phyloP scores from a whole-genome alignment of 2,888 invertebrate species.

The Aspidapion aeneum region DNA sequence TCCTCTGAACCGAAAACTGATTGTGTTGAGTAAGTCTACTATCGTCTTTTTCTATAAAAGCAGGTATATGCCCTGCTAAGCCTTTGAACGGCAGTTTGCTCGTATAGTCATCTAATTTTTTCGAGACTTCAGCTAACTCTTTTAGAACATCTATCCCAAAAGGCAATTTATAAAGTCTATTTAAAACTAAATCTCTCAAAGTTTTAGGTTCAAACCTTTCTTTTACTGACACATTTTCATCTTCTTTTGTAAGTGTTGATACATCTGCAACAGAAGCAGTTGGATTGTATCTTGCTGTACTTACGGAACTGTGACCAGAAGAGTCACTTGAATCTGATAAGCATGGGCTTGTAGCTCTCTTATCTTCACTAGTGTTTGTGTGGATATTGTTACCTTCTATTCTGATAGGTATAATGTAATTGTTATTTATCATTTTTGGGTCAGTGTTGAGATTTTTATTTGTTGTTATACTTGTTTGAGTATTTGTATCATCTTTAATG shows the following conservation, averaged over 20 bases:
- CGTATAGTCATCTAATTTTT: conserved; percentile 42
- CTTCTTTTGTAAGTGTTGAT: conserved; percentile 52
- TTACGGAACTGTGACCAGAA: conserved; percentile 56
- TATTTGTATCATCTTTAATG: background rate
- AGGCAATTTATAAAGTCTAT: conserved; percentile 62
- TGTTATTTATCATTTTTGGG: no score
- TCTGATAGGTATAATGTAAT: background rate
- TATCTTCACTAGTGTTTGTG: background rate
- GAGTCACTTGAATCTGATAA: conserved; percentile 40
- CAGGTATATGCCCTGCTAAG: conserved; percentile 22
- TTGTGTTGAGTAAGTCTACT: background rate
- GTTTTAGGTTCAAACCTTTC: conserved; percentile 34
- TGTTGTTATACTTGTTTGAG: background rate
- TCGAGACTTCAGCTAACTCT: conserved; percentile 63
- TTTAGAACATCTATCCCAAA: conserved; percentile 66
- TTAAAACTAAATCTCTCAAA: conserved; percentile 63
- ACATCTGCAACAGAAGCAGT: conserved; percentile 60
- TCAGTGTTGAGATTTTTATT: background rate
- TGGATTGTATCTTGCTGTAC: conserved; percentile 67
- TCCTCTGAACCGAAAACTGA: conserved; percentile 6
- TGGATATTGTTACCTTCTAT: no score
- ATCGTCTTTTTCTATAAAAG: conserved; percentile 23
- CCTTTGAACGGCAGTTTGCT: conserved; percentile 26
- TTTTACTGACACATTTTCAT: conserved; percentile 39
- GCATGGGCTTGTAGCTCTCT: background rate